Evolutionary conservation across 2,888 invertebrate species (phyloP), one percentile per base, ranked within the genome.

Genomic region (Deilephila elpenor): DNA sequence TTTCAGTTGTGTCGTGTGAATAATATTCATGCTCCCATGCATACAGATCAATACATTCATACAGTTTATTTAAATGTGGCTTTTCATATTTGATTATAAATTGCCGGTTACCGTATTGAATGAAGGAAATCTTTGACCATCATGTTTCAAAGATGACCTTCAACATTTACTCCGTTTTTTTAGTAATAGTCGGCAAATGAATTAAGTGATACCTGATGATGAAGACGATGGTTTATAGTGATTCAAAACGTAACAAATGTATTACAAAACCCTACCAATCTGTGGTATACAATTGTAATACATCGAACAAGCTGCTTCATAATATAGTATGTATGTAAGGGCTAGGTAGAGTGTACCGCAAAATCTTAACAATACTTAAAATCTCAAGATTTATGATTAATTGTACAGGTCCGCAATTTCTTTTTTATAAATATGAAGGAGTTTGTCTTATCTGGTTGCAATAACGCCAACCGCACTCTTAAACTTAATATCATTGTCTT

Each of bases 21-120:
- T 17, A 67, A 67, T 67, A 44, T 67, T 51, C 6, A 44, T 44
- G 17, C 17, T 51, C 3, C 25, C n/a, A 14, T 67, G 44, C 44
- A 51, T n/a, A 20, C 67, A 25, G 25, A 67, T 51, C 44, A 67
- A 67, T 67, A 67, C 29, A 51, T 17, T 67, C 67, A 51, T 67
- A 25, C 0, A 7, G 17, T 17, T 17, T 67, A 14, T 44, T 25
- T 11, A 4, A 5, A 19, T 56, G 56, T 1, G 19, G 56, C 6
- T 6, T 56, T 56, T 56, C n/a, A n/a, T n/a, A 56, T 56, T 56
- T 56, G 5, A n/a, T 1, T 14, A 56, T 17, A 4, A 6, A 56
- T 56, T 56, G 11, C 3, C 3, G 3, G 44, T 44, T 56, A 56
- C 17, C 17, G 53, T 44, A 44, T 1, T 56, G 7, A 56, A n/a